phyloP scores from a whole-genome alignment of 2,113 vertebrate genomes.

The Toxotes chatareus region DNA sequence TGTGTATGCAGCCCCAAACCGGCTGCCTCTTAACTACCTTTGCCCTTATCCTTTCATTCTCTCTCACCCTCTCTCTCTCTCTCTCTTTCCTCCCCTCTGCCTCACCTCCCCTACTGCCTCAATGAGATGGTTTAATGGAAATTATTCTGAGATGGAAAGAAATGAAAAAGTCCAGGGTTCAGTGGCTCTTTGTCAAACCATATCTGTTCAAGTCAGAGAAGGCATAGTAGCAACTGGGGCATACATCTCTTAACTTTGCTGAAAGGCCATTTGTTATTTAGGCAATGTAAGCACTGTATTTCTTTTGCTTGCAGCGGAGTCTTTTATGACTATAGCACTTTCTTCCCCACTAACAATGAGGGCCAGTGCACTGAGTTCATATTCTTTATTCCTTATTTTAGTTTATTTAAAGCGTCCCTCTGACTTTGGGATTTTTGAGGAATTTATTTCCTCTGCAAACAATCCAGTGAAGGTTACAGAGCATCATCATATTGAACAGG shows the following conservation, averaged over 20 bases:
- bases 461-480: slow-evolving; percentile 15
- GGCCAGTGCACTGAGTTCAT: neutral
- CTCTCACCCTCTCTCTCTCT: slow-evolving; percentile 14
- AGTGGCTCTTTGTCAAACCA: slow-evolving; percentile 56
- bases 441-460: slow-evolving; percentile 25
- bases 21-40: slow-evolving; percentile 64
- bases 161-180: slow-evolving; percentile 55
- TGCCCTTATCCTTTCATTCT: slow-evolving; percentile 62
- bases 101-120: slow-evolving; percentile 42
- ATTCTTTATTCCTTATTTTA: slow-evolving; percentile 10
- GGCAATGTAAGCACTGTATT: slow-evolving; percentile 40
- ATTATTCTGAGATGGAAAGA: slow-evolving; percentile 67
- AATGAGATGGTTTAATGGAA: slow-evolving; percentile 69
- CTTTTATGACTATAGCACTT: slow-evolving; percentile 14
- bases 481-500: neutral
- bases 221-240: slow-evolving; percentile 44
- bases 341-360: slow-evolving; percentile 28
- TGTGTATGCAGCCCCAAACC: slow-evolving; percentile 49
- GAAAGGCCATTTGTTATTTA: slow-evolving; percentile 63
- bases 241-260: slow-evolving; percentile 54
- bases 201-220: slow-evolving; percentile 57
- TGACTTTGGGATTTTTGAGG: slow-evolving; percentile 14
- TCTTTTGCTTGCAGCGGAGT: slow-evolving; percentile 30
- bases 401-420: neutral
- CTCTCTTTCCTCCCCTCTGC: slow-evolving; percentile 13